A percentile compares a stretch with the other conserved stretches of the same genome.
phyloP scores from a whole-genome alignment of 1,140 invertebrate species.

The Nasonia longicornis region DNA sequence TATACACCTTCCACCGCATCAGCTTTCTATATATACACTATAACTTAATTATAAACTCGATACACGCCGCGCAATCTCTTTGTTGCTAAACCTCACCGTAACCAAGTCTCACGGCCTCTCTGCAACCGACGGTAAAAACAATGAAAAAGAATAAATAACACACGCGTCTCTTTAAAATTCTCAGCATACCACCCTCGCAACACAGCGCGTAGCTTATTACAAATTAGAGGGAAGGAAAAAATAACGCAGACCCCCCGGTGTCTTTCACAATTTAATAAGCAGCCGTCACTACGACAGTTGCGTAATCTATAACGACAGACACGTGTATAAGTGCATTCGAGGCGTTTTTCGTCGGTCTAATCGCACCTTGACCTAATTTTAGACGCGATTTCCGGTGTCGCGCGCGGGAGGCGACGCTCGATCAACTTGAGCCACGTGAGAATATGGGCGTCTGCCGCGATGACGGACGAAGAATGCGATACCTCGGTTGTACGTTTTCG shows the following conservation, averaged over 20 bases:
- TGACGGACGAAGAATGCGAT: background rate
- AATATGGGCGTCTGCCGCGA: background rate
- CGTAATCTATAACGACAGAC: background rate
- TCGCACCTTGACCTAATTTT: slow-evolving; percentile 8
- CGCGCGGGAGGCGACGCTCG: background rate
- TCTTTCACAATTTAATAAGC: background rate
- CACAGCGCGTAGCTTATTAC: too few relatives aligned
- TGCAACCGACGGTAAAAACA: too few relatives aligned
- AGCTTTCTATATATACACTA: background rate
- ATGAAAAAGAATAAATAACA: too few relatives aligned
- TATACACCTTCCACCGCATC: background rate
- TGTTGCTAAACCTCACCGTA: background rate
- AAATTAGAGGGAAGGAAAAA: too few relatives aligned
- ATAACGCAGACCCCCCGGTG: too few relatives aligned
- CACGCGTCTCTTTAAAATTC: too few relatives aligned
- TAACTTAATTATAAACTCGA: background rate
- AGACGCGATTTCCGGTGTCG: background rate
- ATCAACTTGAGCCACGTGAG: slow-evolving; percentile 11
- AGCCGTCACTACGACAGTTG: background rate
- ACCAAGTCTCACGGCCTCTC: too few relatives aligned
- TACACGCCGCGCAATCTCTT: background rate
- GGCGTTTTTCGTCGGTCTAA: background rate
- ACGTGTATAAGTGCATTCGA: background rate
- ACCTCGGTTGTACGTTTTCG: background rate
- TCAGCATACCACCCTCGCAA: too few relatives aligned